Conservation (phyloP, 2,888 invertebrate genomes). For the Eumerus sabulonum region DNA sequence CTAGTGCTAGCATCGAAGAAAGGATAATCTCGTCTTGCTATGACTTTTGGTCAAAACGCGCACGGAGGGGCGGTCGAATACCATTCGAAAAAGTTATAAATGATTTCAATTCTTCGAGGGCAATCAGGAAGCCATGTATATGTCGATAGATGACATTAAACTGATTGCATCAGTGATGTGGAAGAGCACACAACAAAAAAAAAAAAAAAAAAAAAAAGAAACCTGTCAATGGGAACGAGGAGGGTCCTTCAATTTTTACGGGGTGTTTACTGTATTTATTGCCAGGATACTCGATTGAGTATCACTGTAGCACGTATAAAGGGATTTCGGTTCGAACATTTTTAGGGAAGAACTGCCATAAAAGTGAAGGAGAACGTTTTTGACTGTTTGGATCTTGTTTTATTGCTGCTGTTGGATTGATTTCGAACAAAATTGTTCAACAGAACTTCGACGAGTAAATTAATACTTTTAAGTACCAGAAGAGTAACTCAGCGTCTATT, state of each 20-base stretch:
- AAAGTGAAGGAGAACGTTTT: too few species aligned
- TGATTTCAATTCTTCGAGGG: slow-evolving; percentile 49
- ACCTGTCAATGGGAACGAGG: slow-evolving; percentile 14
- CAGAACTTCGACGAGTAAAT: too few species aligned
- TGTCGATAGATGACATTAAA: slow-evolving; percentile 9
- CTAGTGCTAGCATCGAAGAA: too few species aligned
- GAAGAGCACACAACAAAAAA: slow-evolving; percentile 42
- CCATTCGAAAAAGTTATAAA: slow-evolving; percentile 41
- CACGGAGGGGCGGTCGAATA: not conserved
- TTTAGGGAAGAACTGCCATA: too few species aligned
- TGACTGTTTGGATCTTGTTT: too few species aligned
- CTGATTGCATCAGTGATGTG: slow-evolving; percentile 48
- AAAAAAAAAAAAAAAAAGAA: slow-evolving; percentile 48
- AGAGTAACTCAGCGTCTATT: too few species aligned
- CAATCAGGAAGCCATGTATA: slow-evolving; percentile 57
- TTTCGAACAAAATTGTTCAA: too few species aligned
- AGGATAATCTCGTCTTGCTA: slow-evolving; percentile 21
- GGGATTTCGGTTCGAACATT: too few species aligned
- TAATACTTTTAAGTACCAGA: too few species aligned
- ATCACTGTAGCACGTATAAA: not conserved
- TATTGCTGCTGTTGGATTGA: too few species aligned
- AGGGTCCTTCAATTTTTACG: slow-evolving; percentile 14
- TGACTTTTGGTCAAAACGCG: slow-evolving; percentile 9
- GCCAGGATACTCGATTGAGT: slow-evolving; percentile 3
- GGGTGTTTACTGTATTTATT: slow-evolving; percentile 39